Percentiles rank a stretch among this genome's conserved stretches.
phyloP scores from a whole-genome alignment of 2,888 invertebrate genomes.

The Lagria hirta region DNA sequence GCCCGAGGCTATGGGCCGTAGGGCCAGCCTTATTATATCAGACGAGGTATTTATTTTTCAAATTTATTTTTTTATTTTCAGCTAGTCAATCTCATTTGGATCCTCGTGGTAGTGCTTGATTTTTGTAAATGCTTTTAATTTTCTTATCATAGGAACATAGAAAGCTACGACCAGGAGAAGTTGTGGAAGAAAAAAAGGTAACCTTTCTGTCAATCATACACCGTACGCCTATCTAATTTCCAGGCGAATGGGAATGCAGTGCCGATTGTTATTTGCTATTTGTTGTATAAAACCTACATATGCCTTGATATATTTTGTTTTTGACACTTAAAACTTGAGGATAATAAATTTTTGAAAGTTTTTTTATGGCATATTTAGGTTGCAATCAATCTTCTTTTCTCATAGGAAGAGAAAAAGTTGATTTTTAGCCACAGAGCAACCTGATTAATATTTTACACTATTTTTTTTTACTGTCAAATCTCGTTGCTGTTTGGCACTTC shows the following conservation, averaged over 20 bases:
- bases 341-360: too few relatives aligned
- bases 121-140: constrained; percentile 28
- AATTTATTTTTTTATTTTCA: constrained; percentile 6
- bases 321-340: too few relatives aligned
- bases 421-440: too few relatives aligned
- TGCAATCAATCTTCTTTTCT: too few relatives aligned
- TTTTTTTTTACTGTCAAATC: constrained; percentile 13
- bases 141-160: constrained; percentile 71
- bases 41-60: constrained; percentile 78
- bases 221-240: constrained; percentile 40
- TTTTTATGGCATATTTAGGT: too few relatives aligned
- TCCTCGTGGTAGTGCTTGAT: constrained; percentile 14
- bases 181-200: constrained; percentile 93
- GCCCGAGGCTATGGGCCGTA: constrained; percentile 81
- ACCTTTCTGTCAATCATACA: constrained; percentile 47
- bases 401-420: too few relatives aligned
- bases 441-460: too few relatives aligned
- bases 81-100: too few relatives aligned
- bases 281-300: too few relatives aligned
- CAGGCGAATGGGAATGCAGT: constrained; percentile 40
- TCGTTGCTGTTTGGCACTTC: constrained; percentile 3
- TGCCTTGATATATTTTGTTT: too few relatives aligned
- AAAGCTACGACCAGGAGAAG: constrained; percentile 92
- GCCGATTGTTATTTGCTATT: constrained; percentile 29
- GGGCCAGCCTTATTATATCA: constrained; percentile 88